Evolutionary conservation across 2,797 vertebrate species (phyloP).

Genomic region (Naso thynnoides): DNA sequence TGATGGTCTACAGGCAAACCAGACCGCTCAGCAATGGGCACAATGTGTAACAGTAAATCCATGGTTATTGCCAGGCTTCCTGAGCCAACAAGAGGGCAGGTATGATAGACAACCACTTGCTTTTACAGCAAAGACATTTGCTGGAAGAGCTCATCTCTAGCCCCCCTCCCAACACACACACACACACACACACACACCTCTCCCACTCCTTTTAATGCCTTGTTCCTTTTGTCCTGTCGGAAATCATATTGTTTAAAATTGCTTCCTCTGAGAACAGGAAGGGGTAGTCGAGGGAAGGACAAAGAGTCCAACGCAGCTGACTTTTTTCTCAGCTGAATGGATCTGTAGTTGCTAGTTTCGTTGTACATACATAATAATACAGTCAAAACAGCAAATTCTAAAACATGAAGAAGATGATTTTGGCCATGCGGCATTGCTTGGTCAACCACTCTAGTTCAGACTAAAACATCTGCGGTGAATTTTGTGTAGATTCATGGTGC

Average conservation of each 20-base stretch:
- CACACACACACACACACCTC: too few relatives aligned
- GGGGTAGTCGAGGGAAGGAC: slow-evolving; percentile 57
- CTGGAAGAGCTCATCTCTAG: not conserved
- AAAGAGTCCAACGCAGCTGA: slow-evolving; percentile 31
- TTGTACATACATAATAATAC: too few relatives aligned
- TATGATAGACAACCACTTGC: slow-evolving; percentile 13
- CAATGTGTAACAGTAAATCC: slow-evolving; percentile 56
- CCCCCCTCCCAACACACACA: not conserved
- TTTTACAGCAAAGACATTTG: slow-evolving; percentile 4
- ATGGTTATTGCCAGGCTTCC: slow-evolving; percentile 52
- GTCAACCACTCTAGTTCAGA: too few relatives aligned
- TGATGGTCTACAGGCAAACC: slow-evolving; percentile 69
- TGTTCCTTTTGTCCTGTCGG: slow-evolving; percentile 69
- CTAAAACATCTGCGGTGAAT: too few relatives aligned
- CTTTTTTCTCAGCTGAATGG: slow-evolving; percentile 45
- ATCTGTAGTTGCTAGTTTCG: not conserved
- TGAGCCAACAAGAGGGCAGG: slow-evolving; percentile 9
- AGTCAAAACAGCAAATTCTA: too few relatives aligned
- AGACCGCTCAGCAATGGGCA: slow-evolving; percentile 41
- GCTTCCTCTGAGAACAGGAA: slow-evolving; percentile 82
- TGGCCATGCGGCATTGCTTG: too few relatives aligned
- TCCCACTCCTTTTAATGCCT: slow-evolving; percentile 57
- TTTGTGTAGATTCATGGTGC: too few relatives aligned
- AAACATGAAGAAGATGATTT: too few relatives aligned
- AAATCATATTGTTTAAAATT: slow-evolving; percentile 87